Evolutionary conservation across 1,140 invertebrate genomes (phyloP), one percentile per base, ranked within the genome.

Genomic region (Lepidurus arcticus): DNA sequence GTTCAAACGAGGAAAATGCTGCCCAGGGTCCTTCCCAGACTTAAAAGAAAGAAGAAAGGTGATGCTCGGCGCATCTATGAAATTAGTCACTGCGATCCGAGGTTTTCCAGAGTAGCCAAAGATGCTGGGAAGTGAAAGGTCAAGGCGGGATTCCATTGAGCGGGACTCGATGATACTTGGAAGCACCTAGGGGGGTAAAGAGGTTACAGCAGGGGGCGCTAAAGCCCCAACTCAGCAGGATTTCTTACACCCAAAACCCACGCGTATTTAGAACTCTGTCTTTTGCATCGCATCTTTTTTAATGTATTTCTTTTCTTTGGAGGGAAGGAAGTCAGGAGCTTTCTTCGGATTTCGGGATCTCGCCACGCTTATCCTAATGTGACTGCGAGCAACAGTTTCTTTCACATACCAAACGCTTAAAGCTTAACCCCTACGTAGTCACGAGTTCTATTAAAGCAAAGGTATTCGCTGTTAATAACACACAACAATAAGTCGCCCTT

Each of bases 181-280:
- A 65, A 65, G 53, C 45, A 47, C 53, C 53, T 65, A 65, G 53
- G 53, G 53, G 16, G 53, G 53, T 65, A 65, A 65, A 65, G 53
- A 65, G 53, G 53, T 65, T 65, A 65, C 53, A 65, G 53, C 53
- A 16, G 53, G 53, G 53, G 53, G 16, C 4, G 16, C 53, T 65
- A 21, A 7, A 65, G 6, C 21, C 53, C 53, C 1, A 21, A 65
- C 53, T 9, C 21, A 21, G 53, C 53, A 65, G 53, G n/a, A 65
- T 65, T 65, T 65, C 53, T 13, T 65, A 16, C 9, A 21, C 53
- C 53, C 53, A 11, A 16, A 13, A 7, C 53, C 6, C 1, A 65
- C 7, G 53, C 53, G 13, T 65, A 21, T 65, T 65, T 21, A 1
- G 13, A 47, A 10, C 53, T 21, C 21, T 13, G 53, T 65, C 21